These are phyloP conservation scores for Hormiphora californensis DNA, from an alignment of 37 sponge, comb jelly and placozoan species.

Conservation along the genomic window DNA sequence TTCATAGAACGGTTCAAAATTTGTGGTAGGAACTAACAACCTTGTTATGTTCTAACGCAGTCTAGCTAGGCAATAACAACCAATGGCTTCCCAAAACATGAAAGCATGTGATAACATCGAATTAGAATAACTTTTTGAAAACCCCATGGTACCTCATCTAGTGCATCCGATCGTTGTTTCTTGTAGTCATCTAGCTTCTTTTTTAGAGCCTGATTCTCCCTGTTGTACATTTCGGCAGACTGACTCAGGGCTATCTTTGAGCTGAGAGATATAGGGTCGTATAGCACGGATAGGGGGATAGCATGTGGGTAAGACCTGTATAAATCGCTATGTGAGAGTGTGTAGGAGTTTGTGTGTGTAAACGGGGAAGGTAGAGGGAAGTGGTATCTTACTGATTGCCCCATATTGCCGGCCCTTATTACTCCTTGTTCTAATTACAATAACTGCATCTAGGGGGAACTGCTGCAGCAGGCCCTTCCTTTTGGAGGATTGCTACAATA, in stretches of 20 bases:
- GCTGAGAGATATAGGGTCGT: constrained; percentile 30
- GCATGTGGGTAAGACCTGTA: too few relatives aligned
- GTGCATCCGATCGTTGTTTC: neutral
- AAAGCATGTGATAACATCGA: neutral
- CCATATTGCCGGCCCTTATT: too few relatives aligned
- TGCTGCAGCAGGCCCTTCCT: too few relatives aligned
- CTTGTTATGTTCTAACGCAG: neutral
- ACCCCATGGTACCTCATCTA: neutral
- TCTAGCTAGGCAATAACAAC: neutral
- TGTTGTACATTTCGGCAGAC: neutral
- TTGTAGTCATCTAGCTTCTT: constrained; percentile 48
- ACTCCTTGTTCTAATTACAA: too few relatives aligned
- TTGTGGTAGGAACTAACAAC: neutral
- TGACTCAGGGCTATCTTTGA: constrained; percentile 45
- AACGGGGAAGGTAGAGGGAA: too few relatives aligned
- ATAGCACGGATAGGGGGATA: too few relatives aligned
- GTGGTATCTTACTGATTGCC: too few relatives aligned
- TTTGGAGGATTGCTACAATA: too few relatives aligned
- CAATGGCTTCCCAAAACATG: neutral
- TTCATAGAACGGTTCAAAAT: too few relatives aligned
- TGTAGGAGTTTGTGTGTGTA: too few relatives aligned
- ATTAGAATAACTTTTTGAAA: neutral
- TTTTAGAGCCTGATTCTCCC: constrained; percentile 23
- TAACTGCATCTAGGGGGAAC: too few relatives aligned
- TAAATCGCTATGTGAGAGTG: too few relatives aligned